These are phyloP conservation scores for Rhinophrynus dorsalis DNA, from an alignment of 2,797 vertebrate species.

Conservation along the genomic window DNA sequence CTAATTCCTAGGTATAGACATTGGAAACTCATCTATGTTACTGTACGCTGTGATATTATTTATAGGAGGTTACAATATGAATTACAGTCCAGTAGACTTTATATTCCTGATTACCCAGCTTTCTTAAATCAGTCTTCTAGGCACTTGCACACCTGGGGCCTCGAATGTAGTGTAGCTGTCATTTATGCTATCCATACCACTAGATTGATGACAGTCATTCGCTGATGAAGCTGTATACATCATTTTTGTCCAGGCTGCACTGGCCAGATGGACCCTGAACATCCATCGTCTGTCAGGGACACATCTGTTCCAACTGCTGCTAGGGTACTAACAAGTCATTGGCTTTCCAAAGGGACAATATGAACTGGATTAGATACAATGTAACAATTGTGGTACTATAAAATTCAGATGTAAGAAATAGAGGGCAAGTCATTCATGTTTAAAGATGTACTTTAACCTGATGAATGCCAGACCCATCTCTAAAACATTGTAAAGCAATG, in stretches of 20 bases:
- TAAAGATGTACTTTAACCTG: background rate
- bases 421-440: background rate
- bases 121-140: constrained; percentile 84
- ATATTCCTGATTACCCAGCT: constrained; percentile 89
- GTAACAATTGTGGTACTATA: constrained; percentile 58
- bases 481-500: no score
- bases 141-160: constrained; percentile 91
- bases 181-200: constrained; percentile 84
- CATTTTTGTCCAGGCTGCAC: constrained; percentile 98
- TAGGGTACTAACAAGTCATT: constrained; percentile 99
- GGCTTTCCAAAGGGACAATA: constrained; percentile 92
- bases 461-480: no score
- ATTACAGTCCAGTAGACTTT: constrained; percentile 77
- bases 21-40: constrained; percentile 72
- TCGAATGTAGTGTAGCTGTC: constrained; percentile 88
- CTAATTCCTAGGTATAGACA: constrained; percentile 67
- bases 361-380: constrained; percentile 76
- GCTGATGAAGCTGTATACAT: constrained; percentile 99
- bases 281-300: constrained; percentile 99
- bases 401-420: background rate
- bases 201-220: constrained; percentile 99
- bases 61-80: constrained; percentile 84
- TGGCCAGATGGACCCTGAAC: constrained; percentile 99
- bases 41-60: constrained; percentile 72
- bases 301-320: constrained; percentile 99